Percentiles rank a stretch among this genome's conserved stretches.
phyloP scores from a whole-genome alignment of 2,888 invertebrate genomes.

The Arctia plantaginis region DNA sequence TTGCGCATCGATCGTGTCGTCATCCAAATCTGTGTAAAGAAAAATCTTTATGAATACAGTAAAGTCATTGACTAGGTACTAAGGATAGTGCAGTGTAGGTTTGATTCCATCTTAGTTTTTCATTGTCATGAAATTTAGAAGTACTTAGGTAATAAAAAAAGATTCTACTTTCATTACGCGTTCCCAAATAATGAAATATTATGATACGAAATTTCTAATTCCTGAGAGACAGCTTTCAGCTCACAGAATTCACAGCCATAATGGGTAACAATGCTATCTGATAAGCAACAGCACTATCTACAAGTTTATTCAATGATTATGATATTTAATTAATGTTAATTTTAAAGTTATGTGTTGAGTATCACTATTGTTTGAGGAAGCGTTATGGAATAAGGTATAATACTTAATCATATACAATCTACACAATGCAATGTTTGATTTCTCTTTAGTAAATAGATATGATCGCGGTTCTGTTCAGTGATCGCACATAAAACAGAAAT shows the following conservation, averaged over 20 bases:
- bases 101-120: background rate
- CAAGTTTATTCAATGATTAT: background rate
- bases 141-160: too few species aligned
- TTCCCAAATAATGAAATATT: too few species aligned
- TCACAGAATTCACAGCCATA: background rate
- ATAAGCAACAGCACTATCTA: background rate
- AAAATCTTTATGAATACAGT: background rate
- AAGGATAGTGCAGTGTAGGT: too few species aligned
- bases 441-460: background rate
- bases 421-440: background rate
- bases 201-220: background rate
- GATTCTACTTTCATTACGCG: too few species aligned
- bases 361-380: background rate
- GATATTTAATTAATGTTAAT: background rate
- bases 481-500: background rate
- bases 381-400: background rate
- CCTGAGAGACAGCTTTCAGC: background rate
- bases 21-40: conserved; percentile 73
- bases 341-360: background rate
- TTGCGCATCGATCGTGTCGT: conserved; percentile 86
- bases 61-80: background rate
- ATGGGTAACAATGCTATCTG: background rate
- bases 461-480: too few species aligned
- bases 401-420: too few species aligned
- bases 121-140: too few species aligned